phyloP scores from a whole-genome alignment of 2,797 vertebrate species.

The Eupleurogrammus muticus region DNA sequence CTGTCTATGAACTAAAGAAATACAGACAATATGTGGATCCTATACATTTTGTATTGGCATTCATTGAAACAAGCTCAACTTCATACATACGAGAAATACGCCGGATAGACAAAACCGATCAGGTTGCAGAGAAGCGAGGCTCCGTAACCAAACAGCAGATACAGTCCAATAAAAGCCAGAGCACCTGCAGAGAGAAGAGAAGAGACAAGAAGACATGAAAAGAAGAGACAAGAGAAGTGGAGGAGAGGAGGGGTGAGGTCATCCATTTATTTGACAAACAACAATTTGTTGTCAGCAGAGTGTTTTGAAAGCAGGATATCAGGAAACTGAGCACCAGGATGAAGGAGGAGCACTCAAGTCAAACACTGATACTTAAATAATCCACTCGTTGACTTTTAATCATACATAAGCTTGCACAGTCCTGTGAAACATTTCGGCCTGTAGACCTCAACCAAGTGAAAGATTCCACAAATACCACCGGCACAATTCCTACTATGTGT shows the following conservation, averaged over 20 bases:
- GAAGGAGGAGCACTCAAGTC: constrained; percentile 48
- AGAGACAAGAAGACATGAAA: constrained; percentile 3
- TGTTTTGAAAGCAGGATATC: constrained; percentile 56
- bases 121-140: constrained; percentile 95
- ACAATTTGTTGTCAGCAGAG: background rate
- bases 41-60: background rate
- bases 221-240: background rate
- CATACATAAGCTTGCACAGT: background rate
- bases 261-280: constrained; percentile 48
- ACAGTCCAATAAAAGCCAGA: constrained; percentile 82
- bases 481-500: background rate
- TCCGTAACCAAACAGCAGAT: constrained; percentile 93
- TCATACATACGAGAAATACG: constrained; percentile 93
- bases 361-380: constrained; percentile 52
- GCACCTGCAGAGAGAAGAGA: constrained; percentile 75
- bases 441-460: background rate
- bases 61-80: background rate
- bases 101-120: constrained; percentile 94
- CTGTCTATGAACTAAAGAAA: background rate
- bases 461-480: constrained; percentile 28
- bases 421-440: background rate
- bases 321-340: constrained; percentile 26
- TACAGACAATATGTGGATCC: background rate
- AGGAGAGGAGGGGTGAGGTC: background rate
- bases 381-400: background rate